Evolutionary conservation across 2,797 vertebrate species (phyloP).

Genomic region (Antennarius maculatus): DNA sequence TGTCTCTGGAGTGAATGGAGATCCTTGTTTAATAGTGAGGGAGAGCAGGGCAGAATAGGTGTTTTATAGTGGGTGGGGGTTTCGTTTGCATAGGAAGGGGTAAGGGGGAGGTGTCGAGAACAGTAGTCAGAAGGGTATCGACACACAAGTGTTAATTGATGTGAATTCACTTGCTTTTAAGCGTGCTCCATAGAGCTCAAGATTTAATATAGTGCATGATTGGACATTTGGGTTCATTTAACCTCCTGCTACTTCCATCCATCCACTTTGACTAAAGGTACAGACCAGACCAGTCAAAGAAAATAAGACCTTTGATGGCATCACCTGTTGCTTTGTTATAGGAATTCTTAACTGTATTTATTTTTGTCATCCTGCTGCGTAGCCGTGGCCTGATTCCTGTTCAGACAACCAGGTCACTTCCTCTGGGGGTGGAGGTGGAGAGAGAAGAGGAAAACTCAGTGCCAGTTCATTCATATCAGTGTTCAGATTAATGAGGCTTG

Average conservation of each 20-base stretch:
- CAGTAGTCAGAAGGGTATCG: conserved; percentile 48
- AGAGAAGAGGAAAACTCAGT: conserved; percentile 51
- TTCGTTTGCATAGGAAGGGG: conserved; percentile 70
- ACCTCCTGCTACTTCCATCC: conserved; percentile 5
- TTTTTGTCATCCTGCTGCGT: conserved; percentile 68
- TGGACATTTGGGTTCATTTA: conserved; percentile 15
- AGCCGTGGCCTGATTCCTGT: conserved; percentile 74
- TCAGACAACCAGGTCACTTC: conserved; percentile 79
- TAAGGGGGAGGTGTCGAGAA: conserved; percentile 61
- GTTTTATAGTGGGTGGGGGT: conserved; percentile 79
- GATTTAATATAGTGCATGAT: conserved; percentile 17
- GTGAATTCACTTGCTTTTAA: conserved; percentile 30
- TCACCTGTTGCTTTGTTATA: background rate
- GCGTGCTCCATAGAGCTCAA: conserved; percentile 38
- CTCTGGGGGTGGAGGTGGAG: conserved; percentile 57
- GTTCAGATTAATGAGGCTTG: conserved; percentile 73
- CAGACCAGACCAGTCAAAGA: conserved; percentile 7
- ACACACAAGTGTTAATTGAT: conserved; percentile 29
- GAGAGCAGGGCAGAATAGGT: conserved; percentile 64
- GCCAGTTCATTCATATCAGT: conserved; percentile 71
- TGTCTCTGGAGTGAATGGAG: conserved; percentile 30
- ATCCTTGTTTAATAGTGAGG: conserved; percentile 48
- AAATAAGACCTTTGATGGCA: too few species aligned
- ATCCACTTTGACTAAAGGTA: conserved; percentile 34
- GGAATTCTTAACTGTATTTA: too few species aligned